phyloP scores from a whole-genome alignment of 2,888 invertebrate species.

The Mythimna impura region DNA sequence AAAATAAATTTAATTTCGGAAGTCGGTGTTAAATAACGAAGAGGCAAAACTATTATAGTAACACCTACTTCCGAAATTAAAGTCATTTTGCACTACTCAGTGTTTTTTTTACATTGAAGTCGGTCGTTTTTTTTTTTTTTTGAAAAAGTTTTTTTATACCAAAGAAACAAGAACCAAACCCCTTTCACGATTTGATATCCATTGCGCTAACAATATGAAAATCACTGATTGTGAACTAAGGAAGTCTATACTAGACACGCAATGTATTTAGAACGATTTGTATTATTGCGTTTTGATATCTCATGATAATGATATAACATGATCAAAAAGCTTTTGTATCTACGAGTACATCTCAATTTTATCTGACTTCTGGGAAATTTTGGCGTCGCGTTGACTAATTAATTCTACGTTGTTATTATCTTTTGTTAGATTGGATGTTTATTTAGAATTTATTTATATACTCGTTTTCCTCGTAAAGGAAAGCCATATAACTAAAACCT shows the following conservation, averaged over 20 bases:
- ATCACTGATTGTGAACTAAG: accelerated
- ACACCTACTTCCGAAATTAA: too few relatives aligned
- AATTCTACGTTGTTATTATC: conserved; percentile 8
- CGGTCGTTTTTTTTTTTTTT: too few relatives aligned
- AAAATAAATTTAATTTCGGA: too few relatives aligned
- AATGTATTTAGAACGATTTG: background rate
- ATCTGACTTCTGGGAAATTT: conserved; percentile 2
- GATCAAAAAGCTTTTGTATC: background rate
- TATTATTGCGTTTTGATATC: background rate
- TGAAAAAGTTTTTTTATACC: conserved; percentile 17
- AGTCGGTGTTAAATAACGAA: too few relatives aligned
- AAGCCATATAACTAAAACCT: background rate
- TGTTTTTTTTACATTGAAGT: too few relatives aligned
- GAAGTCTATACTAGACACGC: background rate
- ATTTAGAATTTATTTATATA: conserved; percentile 1
- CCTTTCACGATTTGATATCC: background rate
- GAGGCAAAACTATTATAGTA: too few relatives aligned
- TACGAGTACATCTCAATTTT: conserved; percentile 18
- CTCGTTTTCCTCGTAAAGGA: background rate
- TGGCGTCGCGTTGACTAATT: background rate
- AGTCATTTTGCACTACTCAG: too few relatives aligned
- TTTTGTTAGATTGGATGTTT: conserved; percentile 1
- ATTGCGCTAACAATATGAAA: conserved; percentile 8
- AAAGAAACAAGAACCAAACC: background rate
- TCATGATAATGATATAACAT: background rate